Evolutionary conservation across 1,140 invertebrate species (phyloP).

Genomic region (Rhagoletis zephyria): DNA sequence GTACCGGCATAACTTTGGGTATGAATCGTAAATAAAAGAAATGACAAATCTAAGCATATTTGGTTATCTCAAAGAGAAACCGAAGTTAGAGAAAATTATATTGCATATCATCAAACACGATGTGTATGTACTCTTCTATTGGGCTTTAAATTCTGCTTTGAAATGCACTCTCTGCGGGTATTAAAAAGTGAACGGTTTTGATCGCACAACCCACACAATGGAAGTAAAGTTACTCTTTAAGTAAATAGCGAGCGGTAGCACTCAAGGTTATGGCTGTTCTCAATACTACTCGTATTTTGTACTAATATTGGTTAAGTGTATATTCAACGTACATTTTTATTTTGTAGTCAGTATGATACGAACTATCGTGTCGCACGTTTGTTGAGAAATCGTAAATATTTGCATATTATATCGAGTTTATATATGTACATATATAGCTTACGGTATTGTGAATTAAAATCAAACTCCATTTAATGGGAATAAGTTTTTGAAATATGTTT

Average conservation of each 20-base stretch:
- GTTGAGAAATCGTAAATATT: background rate
- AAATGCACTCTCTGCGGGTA: background rate
- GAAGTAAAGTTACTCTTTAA: background rate
- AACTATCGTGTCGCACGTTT: slow-evolving; percentile 34
- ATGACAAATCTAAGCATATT: too few species aligned
- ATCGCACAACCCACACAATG: background rate
- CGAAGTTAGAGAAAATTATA: too few species aligned
- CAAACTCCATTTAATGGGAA: background rate
- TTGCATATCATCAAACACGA: background rate
- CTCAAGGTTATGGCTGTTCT: slow-evolving; percentile 18
- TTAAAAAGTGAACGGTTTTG: background rate
- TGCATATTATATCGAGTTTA: background rate
- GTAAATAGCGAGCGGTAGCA: background rate
- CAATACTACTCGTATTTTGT: background rate
- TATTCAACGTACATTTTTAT: slow-evolving; percentile 38
- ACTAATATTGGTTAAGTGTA: slow-evolving; percentile 37
- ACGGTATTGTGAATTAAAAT: slow-evolving; percentile 4
- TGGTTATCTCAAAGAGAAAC: too few species aligned
- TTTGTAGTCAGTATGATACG: slow-evolving; percentile 39
- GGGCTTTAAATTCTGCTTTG: background rate
- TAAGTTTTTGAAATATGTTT: background rate
- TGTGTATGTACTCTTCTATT: background rate
- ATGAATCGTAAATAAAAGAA: too few species aligned
- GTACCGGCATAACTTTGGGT: too few species aligned
- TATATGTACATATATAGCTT: background rate